Evolutionary conservation across 2,797 vertebrate species (phyloP), one percentile per base, ranked within the genome.

Genomic region (Sphenopsis melanotis): DNA sequence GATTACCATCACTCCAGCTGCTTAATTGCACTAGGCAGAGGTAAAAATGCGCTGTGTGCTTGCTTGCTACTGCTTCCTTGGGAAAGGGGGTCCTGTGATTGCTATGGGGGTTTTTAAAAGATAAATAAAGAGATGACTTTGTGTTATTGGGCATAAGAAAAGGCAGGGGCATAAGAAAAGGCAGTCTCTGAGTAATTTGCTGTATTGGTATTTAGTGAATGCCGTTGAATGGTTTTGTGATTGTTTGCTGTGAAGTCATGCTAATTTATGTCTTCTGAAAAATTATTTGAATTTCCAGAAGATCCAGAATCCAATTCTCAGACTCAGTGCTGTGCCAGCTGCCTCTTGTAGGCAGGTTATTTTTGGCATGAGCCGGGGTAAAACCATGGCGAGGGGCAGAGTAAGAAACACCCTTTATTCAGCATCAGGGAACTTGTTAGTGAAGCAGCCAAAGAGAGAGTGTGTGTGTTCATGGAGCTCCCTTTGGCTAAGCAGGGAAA

Each of bases 281-380:
- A 59, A 26, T 19, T 6, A 27, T 23, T 57, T 49, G 6, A 15
- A 20, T 84, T 85, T 92, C 15, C 3, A 15, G 42, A 42, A 93
- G 36, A 30, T 77, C 29, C 9, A 23, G n/a, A 87, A 17, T 41
- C 41, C 11, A 0, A 0, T 34, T n/a, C 6, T 26, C 5, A 4
- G 37, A 29, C 15, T 81, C 15, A 9, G 20, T 75, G 42, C 47
- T 34, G 50, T 78, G 46, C 50, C 23, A 37, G 18, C 18, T 75
- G 39, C 21, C 21, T 87, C 50, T 20, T 2, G 0, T 10, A 41
- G 46, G 49, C 68, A 77, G 76, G 65, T 32, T 65, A 24, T 59
- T 92, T 86, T 36, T 70, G 65, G 20, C 3, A 3, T 55, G 61
- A 71, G 26, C 37, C 49, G n/a, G 39, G 71, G 29, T 63, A 72